These are phyloP conservation scores for Oncorhynchus kisutch DNA, from an alignment of 2,113 vertebrate species.

Conservation along the genomic window DNA sequence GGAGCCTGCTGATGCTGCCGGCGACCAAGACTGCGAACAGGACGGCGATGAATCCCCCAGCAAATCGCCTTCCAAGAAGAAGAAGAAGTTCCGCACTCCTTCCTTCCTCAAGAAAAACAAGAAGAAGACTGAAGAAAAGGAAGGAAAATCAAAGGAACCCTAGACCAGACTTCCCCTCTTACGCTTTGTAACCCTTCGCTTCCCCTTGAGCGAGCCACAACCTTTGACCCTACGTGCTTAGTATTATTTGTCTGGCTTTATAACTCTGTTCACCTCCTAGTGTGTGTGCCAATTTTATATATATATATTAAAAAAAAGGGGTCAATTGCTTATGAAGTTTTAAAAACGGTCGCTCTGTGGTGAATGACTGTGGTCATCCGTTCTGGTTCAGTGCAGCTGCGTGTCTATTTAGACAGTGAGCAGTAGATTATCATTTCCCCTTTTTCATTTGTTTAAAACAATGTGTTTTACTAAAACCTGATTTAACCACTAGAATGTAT, in stretches of 20 bases:
- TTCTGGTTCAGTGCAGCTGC: conserved; percentile 49
- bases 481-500: conserved; percentile 87
- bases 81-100: conserved; percentile 99
- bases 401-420: conserved; percentile 49
- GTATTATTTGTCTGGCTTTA: conserved; percentile 48
- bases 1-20: conserved; percentile 57
- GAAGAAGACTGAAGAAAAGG: conserved; percentile 83
- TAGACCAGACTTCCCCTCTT: conserved; percentile 68
- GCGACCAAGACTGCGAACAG: conserved; percentile 82
- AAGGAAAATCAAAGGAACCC: conserved; percentile 38
- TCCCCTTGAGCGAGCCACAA: conserved; percentile 38
- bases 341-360: conserved; percentile 61
- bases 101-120: conserved; percentile 99
- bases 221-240: background rate
- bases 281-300: conserved; percentile 69
- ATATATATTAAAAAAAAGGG: conserved; percentile 41
- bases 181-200: conserved; percentile 13
- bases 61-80: conserved; percentile 99
- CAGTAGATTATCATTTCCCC: conserved; percentile 49
- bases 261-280: conserved; percentile 63
- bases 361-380: conserved; percentile 47
- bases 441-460: conserved; percentile 47
- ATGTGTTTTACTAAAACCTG: conserved; percentile 56
- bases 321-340: conserved; percentile 49
- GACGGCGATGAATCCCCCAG: conserved; percentile 94